Conservation (phyloP, 2,888 invertebrate genomes). For the Amphipoea lucens region DNA sequence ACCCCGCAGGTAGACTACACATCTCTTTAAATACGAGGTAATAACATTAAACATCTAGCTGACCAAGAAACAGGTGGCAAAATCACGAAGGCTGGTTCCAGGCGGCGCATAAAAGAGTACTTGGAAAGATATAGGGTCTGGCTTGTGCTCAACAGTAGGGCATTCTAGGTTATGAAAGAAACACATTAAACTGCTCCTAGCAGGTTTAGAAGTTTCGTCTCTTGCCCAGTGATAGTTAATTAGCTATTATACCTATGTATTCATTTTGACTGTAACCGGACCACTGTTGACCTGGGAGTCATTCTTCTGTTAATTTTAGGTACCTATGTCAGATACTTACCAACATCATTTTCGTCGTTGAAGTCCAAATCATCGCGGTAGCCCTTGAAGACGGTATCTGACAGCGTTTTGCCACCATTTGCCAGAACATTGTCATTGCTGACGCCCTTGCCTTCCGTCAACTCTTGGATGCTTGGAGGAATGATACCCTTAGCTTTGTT, state of each 20-base stretch:
- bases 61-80: not conserved
- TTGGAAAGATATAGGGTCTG: not conserved
- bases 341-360: slow-evolving; percentile 95
- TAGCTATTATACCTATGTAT: not conserved
- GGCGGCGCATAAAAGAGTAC: not conserved
- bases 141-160: not conserved
- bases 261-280: not conserved
- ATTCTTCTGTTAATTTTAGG: not conserved
- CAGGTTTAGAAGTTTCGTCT: not conserved
- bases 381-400: slow-evolving; percentile 91
- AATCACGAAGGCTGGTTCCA: not conserved
- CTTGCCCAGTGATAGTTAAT: not conserved
- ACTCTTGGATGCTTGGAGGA: slow-evolving; percentile 81
- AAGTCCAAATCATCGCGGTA: slow-evolving; percentile 94
- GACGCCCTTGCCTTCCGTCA: slow-evolving; percentile 77
- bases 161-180: not conserved
- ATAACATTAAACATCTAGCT: not conserved
- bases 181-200: not conserved
- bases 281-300: not conserved
- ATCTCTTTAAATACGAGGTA: not conserved
- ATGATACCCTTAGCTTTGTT: slow-evolving; percentile 86
- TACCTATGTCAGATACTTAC: slow-evolving; percentile 71
- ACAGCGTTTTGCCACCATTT: slow-evolving; percentile 77
- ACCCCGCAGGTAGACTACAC: not conserved
- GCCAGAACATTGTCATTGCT: slow-evolving; percentile 80